Evolutionary conservation across 2,113 vertebrate species (phyloP), one percentile per base, ranked within the genome.

Genomic region (Gambusia holbrooki): DNA sequence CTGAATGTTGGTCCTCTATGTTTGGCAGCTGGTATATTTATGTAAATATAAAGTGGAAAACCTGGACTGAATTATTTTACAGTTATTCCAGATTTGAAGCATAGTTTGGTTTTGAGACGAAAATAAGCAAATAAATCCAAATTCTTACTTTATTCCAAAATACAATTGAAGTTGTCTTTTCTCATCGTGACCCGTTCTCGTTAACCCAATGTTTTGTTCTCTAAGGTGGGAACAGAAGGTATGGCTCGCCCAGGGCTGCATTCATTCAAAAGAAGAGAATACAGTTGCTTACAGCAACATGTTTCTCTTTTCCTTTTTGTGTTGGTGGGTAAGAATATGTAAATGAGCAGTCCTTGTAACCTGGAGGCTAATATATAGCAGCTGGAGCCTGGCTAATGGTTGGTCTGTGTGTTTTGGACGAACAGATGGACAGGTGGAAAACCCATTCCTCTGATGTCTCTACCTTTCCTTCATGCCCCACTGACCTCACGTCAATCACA

Each of bases 381-480:
- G 88, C 89, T 92, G 91, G 84, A 85, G 80, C 30, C 77, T 37
- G 48, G 85, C 82, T 91, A 87, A 88, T 87, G 87, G 79, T 72
- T 73, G 77, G 71, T 60, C 76, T 80, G 83, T 86, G 89, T 87
- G 81, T 85, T 84, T 82, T 75, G 84, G 83, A 79, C 73, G 88
- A 82, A 89, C 91, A 93, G 92, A 93, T 90, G 92, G 93, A 87
- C 51, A 60, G 82, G 54, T 81, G 80, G 79, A 87, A 87, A 83
- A 87, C 22, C 51, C 63, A 66, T n/a, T 65, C 66, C 80, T 80
- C 79, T 85, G 71, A 87, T 89, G 84, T 89, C 90, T 84, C 84
- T 87, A 80, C 61, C 73, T 86, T 85, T 89, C 72, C 80, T 81
- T 90, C 87, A 85, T 87, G 84, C 77, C 88, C 85, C 86, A 74